Base-by-base conservation (phyloP, 2,888 invertebrate species). In the Torymus texanus region DNA sequence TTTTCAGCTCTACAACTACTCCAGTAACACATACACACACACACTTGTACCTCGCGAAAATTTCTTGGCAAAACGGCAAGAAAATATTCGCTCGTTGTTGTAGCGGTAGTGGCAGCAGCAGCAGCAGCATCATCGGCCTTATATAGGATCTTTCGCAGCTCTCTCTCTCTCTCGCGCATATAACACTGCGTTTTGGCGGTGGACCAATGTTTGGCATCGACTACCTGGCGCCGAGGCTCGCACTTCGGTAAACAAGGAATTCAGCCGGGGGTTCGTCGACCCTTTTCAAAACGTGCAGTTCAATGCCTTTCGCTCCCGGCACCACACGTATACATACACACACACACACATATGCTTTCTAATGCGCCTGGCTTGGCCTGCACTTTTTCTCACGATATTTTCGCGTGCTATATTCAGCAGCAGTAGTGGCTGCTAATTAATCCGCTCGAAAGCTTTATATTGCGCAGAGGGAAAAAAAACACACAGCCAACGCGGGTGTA, bases 231-330 rank as follows among this genome's bases (percentile, higher is more conserved):
- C 81, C 81, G 67, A 63, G 41, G 71, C 62, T 21, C 65, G 41
- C 72, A 41, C 78, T 56, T 72, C 71, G 72, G 81, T 81, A 81
- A 81, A 81, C 81, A 81, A 78, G 77, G 75, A 74, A 78, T 81
- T 75, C 53, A 59, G 51, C 61, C 73, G 58, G 53, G 51, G 77
- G 79, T 77, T 81, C 81, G 75, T 76, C 76, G 81, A 80, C 79
- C 81, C 77, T 75, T 61, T 67, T 24, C 53, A 67, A 55, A 41
- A 41, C 29, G 29, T 53, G 62, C 62, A 55, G 76, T 78, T 78
- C 78, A 74, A 78, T 62, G 78, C 50, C 67, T 59, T 63, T 24
- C 41, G 51, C 24, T 10, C 53, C 0, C 65, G 41, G 21, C 21
- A n/a, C 72, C 16, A 10, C 53, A 29, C 8, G 41, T 41, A 41